Base-by-base conservation (phyloP, 2,113 vertebrate genomes). In the Piaya cayana region DNA sequence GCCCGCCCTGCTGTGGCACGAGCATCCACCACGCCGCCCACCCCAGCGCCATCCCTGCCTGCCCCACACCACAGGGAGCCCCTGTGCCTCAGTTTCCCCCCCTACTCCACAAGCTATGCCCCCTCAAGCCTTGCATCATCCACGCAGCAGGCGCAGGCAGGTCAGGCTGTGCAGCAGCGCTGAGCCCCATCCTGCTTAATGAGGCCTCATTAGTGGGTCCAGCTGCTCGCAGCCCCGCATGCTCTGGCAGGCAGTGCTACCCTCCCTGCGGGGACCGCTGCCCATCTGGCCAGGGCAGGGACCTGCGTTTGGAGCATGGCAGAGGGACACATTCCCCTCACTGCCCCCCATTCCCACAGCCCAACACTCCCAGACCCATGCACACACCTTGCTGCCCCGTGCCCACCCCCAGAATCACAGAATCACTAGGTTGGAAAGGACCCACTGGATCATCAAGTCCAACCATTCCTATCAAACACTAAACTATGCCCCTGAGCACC, bases 171-270 rank as follows among this genome's bases (percentile, higher is more conserved):
- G 2, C 85, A 50, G 82, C 11, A 18, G 90, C 16, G 95, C 96
- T 76, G 91, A 94, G 91, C 88, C 78, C 93, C 30, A 62, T 86
- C 91, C 95, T 59, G 86, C 53, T 95, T 98, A 98, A 98, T 97
- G 97, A 98, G 97, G 94, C 95, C 98, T 98, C 97, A 98, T 98
- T 98, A 98, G 97, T 9, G 97, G 82, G 96, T 97, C 98, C 98
- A 98, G 97, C 97, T 98, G 97, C 97, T 98, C 58, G 3, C 56
- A 87, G 91, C 84, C 92, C 92, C 45, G 26, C 84, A 95, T 8
- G 95, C 96, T 97, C 88, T 58, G 75, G 81, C 25, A 55, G 79
- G 90, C 95, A 59, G 49, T 42, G 22, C 80, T 90, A 95, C 95
- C 94, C 84, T 95, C 97, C 93, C 87, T 22, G 15, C 20, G 13